These are phyloP conservation scores for Tylochromis polylepis DNA, from an alignment of 2,113 vertebrate species.

Conservation along the genomic window DNA sequence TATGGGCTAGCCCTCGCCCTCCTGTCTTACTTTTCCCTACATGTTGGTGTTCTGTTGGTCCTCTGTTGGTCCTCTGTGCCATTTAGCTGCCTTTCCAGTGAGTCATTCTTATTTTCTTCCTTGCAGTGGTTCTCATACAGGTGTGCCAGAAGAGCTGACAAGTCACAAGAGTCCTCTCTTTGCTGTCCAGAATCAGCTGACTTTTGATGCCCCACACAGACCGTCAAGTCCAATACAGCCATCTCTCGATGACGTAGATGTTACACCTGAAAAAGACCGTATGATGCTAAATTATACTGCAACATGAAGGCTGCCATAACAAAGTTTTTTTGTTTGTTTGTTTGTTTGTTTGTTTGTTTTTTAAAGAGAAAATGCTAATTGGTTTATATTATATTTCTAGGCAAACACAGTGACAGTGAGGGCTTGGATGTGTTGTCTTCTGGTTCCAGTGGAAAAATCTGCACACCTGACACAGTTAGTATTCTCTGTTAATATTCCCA, in stretches of 20 bases:
- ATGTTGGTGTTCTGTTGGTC: neutral
- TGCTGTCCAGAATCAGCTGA: neutral
- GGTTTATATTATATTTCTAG: constrained; percentile 19
- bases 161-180: neutral
- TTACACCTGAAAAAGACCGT: constrained; percentile 57
- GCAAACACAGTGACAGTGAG: neutral
- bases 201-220: constrained; percentile 4
- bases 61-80: neutral
- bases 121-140: constrained; percentile 25
- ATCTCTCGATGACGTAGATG: neutral
- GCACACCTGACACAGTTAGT: constrained; percentile 33
- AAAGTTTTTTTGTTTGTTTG: neutral
- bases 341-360: neutral
- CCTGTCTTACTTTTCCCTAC: neutral
- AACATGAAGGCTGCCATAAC: neutral
- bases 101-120: neutral
- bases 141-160: constrained; percentile 33
- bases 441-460: constrained; percentile 6
- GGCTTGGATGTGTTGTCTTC: neutral
- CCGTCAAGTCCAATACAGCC: neutral
- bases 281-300: neutral
- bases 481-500: neutral
- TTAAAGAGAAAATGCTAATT: neutral
- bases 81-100: neutral
- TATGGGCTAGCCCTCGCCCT: neutral